A percentile compares a stretch with the other conserved stretches of the same genome.
Conservation (phyloP, 2,797 vertebrate species). For the Peromyscus nudipes region DNA sequence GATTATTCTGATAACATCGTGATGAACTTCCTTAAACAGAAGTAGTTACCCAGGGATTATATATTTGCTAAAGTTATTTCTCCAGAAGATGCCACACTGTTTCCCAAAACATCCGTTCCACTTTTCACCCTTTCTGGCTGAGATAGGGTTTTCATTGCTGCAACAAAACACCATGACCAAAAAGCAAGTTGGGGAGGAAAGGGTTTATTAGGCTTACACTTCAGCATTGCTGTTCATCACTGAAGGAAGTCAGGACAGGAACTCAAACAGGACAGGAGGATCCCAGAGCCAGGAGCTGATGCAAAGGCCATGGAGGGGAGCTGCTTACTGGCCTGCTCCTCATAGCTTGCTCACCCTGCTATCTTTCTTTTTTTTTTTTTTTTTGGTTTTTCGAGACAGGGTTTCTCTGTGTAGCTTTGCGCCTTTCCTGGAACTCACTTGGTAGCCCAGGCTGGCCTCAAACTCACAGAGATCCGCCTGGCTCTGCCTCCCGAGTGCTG, state of each 20-base stretch:
- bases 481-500: no score
- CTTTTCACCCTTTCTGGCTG: neutral
- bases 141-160: neutral
- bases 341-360: neutral
- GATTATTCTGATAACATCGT: neutral
- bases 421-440: no score
- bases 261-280: neutral
- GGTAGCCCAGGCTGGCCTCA: no score
- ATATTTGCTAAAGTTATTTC: neutral
- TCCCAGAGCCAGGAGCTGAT: neutral
- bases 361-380: no score
- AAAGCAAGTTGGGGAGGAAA: neutral
- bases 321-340: neutral
- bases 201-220: neutral
- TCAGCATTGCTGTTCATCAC: neutral
- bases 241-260: neutral
- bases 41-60: neutral
- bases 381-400: no score
- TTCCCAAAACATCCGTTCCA: neutral
- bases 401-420: no score
- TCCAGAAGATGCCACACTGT: neutral
- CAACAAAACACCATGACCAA: neutral
- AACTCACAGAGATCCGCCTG: no score
- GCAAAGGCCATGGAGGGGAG: neutral
- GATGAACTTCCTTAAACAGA: neutral